phyloP scores from a whole-genome alignment of 2,888 invertebrate genomes.

The Nymphalis polychloros region DNA sequence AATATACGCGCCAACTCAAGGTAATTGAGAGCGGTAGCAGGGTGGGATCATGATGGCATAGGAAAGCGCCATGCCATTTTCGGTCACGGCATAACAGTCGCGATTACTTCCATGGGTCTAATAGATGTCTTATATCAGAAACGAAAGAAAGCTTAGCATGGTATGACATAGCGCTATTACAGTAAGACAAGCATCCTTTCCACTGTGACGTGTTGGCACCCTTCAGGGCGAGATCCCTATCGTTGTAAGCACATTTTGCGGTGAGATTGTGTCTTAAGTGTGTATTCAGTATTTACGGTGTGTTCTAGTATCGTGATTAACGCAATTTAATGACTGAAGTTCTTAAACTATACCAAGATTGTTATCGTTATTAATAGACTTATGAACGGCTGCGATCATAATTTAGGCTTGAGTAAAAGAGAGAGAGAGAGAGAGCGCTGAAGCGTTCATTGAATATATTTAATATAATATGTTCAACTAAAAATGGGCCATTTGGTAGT shows the following conservation, averaged over 20 bases:
- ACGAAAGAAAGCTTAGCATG: background rate
- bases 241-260: slow-evolving; percentile 7
- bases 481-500: no score
- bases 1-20: no score
- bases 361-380: background rate
- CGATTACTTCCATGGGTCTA: no score
- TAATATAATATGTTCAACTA: no score
- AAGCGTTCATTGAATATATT: no score
- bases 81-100: no score
- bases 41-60: no score
- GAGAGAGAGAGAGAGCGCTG: no score
- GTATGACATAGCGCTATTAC: background rate
- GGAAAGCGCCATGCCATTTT: no score
- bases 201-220: background rate
- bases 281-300: slow-evolving; percentile 10
- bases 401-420: no score
- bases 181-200: background rate
- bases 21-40: no score
- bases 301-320: slow-evolving; percentile 1
- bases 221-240: slow-evolving; percentile 6
- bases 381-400: background rate
- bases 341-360: background rate
- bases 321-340: slow-evolving; percentile 10
- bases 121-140: no score
- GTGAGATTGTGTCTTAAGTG: slow-evolving; percentile 13